Percentiles rank a stretch among this genome's conserved stretches.
phyloP scores from a whole-genome alignment of 2,888 invertebrate genomes.

The Cephus spinipes region DNA sequence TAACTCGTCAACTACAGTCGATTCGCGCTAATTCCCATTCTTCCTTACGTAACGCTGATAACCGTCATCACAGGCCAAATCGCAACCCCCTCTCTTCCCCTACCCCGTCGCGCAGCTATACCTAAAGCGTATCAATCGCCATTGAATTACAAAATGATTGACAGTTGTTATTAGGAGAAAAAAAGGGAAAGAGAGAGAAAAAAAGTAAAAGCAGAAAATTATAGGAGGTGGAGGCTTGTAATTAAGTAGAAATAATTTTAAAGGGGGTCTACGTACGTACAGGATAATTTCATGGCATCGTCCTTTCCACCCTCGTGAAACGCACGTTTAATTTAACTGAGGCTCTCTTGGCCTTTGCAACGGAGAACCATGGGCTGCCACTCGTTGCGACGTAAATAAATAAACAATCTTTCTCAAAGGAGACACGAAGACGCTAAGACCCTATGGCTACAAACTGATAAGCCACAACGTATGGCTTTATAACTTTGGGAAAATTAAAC shows the following conservation, averaged over 20 bases:
- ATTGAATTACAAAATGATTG: neutral
- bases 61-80: neutral
- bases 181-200: neutral
- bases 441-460: neutral
- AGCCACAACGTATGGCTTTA: neutral
- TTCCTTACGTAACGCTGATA: neutral
- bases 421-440: neutral
- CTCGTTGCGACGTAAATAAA: neutral
- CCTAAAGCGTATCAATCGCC: neutral
- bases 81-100: neutral
- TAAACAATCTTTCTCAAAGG: neutral
- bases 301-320: neutral
- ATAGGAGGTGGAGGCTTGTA: neutral
- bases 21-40: neutral
- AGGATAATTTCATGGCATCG: neutral
- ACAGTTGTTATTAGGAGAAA: neutral
- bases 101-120: neutral
- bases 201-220: neutral
- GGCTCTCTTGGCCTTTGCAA: neutral
- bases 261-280: neutral
- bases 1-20: neutral
- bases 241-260: neutral
- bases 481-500: neutral
- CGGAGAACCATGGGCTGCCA: neutral
- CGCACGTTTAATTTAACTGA: neutral